Percentiles rank a stretch among this genome's conserved stretches.
These are phyloP conservation scores for Erebia aethiops DNA, from an alignment of 2,888 invertebrate genomes.

Conservation along the genomic window DNA sequence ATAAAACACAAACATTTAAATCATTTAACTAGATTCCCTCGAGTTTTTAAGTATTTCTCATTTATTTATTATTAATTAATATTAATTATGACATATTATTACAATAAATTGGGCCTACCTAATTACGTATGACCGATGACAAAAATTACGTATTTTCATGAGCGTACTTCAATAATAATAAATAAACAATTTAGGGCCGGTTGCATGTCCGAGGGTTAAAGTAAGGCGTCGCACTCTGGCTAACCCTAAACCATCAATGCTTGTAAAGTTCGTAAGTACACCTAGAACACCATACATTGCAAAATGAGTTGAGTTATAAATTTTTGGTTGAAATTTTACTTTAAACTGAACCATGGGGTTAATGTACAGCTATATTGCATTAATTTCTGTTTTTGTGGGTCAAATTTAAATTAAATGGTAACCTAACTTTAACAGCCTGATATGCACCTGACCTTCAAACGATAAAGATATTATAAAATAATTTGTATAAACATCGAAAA, in stretches of 20 bases:
- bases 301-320: no score
- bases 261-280: no score
- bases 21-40: slow-evolving; percentile 73
- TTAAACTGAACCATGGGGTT: no score
- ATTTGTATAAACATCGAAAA: slow-evolving; percentile 54
- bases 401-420: no score
- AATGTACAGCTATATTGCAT: no score
- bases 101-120: slow-evolving; percentile 82
- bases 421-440: no score
- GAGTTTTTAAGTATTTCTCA: slow-evolving; percentile 74
- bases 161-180: slow-evolving; percentile 67
- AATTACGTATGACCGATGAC: slow-evolving; percentile 79
- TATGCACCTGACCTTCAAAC: not conserved
- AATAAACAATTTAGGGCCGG: slow-evolving; percentile 58
- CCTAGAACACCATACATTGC: no score
- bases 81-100: slow-evolving; percentile 77
- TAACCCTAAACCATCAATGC: no score
- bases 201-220: no score
- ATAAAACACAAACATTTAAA: slow-evolving; percentile 80
- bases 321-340: no score
- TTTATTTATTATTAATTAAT: slow-evolving; percentile 67
- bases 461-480: slow-evolving; percentile 50
- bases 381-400: no score
- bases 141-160: slow-evolving; percentile 76
- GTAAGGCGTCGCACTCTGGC: no score